Conservation (phyloP, 1,140 invertebrate genomes). For the Elymnias hypermnestra region DNA sequence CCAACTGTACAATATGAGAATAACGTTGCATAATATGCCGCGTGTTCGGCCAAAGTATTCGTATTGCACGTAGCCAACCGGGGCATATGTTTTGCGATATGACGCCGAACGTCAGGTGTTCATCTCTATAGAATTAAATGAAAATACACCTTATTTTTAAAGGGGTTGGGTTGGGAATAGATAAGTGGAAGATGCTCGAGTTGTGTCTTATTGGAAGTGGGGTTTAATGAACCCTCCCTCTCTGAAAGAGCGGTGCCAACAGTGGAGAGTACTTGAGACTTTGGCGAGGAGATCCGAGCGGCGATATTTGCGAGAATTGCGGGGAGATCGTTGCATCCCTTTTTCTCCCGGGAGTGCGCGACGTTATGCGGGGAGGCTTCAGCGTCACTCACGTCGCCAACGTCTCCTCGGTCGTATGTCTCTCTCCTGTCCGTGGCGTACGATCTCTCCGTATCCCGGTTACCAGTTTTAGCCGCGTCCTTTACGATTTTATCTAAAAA, state of each 20-base stretch:
- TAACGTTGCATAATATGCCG: conserved; percentile 71
- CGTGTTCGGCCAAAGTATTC: conserved; percentile 72
- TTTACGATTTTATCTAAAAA: conserved; percentile 35
- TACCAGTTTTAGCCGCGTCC: conserved; percentile 52
- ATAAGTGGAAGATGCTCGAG: conserved; percentile 15
- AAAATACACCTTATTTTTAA: conserved; percentile 39
- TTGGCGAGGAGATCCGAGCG: conserved; percentile 60
- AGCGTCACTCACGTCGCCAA: conserved; percentile 68
- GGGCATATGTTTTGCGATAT: conserved; percentile 71
- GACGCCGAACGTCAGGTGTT: conserved; percentile 72
- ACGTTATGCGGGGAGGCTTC: conserved; percentile 60
- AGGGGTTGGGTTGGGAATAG: conserved; percentile 33
- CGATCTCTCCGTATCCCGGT: conserved; percentile 63
- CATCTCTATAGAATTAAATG: conserved; percentile 39
- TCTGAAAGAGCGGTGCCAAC: conserved; percentile 51
- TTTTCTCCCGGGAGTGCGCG: conserved; percentile 56
- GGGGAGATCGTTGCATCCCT: conserved; percentile 69
- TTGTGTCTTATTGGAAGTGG: conserved; percentile 38
- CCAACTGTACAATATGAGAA: conserved; percentile 61
- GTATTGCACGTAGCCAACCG: conserved; percentile 72
- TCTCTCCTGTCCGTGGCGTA: conserved; percentile 65
- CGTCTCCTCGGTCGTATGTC: conserved; percentile 64
- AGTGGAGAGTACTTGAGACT: conserved; percentile 66
- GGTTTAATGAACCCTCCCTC: conserved; percentile 56
- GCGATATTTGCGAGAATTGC: conserved; percentile 62